These are phyloP conservation scores for Acronicta alni DNA, from an alignment of 2,888 invertebrate species.

Conservation along the genomic window DNA sequence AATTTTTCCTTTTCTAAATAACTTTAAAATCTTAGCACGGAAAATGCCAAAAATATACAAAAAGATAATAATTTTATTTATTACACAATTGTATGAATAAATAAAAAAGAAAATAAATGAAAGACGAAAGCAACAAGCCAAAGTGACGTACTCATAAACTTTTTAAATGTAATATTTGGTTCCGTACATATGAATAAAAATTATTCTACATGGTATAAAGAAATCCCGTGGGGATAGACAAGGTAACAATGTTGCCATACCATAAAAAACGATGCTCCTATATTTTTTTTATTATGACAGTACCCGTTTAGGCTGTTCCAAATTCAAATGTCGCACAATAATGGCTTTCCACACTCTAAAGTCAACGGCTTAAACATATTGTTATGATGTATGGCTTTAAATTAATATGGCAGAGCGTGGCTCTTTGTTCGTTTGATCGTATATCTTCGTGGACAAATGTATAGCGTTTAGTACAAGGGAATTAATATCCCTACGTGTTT, in stretches of 20 bases:
- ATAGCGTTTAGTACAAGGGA: constrained; percentile 49
- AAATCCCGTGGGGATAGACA: too few species aligned
- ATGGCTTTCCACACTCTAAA: constrained; percentile 42
- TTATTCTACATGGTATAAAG: too few species aligned
- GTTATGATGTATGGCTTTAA: constrained; percentile 57
- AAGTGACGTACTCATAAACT: too few species aligned
- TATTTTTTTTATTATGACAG: constrained; percentile 18
- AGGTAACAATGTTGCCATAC: constrained; percentile 10
- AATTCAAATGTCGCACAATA: constrained; percentile 51
- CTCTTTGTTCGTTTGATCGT: constrained; percentile 58
- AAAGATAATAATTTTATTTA: too few species aligned
- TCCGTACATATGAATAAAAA: too few species aligned
- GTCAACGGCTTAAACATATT: constrained; percentile 56
- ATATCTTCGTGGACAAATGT: constrained; percentile 58
- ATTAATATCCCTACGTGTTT: constrained; percentile 43
- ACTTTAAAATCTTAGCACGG: too few species aligned
- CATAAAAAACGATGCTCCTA: constrained; percentile 3
- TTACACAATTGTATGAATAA: too few species aligned
- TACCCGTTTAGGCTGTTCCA: constrained; percentile 21
- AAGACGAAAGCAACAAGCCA: too few species aligned
- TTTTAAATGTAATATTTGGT: too few species aligned
- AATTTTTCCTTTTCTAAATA: too few species aligned
- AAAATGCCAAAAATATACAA: too few species aligned
- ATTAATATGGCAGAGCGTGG: constrained; percentile 58
- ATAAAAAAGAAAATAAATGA: too few species aligned